Evolutionary conservation across 2,888 invertebrate species (phyloP).

Genomic region (Xylota sylvarum): DNA sequence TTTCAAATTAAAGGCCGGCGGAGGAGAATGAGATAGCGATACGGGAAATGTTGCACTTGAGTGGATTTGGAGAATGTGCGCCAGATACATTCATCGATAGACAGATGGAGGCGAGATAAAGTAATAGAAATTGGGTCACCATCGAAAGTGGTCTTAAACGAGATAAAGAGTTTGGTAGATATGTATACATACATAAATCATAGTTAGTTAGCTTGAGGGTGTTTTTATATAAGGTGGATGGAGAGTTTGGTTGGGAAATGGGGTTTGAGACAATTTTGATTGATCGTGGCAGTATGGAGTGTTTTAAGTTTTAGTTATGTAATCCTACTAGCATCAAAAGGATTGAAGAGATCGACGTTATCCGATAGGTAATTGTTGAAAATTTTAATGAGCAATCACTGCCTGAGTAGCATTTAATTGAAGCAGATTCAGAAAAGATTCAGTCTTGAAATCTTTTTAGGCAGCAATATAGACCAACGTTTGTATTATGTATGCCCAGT

Average conservation of each 20-base stretch:
- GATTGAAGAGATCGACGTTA: too few relatives aligned
- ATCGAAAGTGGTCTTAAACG: constrained; percentile 21
- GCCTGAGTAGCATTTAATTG: too few relatives aligned
- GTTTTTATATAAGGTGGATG: background rate
- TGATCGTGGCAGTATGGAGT: background rate
- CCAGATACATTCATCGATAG: background rate
- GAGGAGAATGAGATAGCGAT: background rate
- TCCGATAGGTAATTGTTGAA: too few relatives aligned
- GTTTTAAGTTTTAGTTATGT: background rate
- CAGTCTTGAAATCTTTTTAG: too few relatives aligned
- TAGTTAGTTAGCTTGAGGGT: constrained; percentile 1
- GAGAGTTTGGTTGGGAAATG: background rate
- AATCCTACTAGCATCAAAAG: too few relatives aligned
- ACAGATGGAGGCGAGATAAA: background rate
- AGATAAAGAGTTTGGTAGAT: constrained; percentile 2
- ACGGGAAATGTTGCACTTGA: constrained; percentile 57
- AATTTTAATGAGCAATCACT: too few relatives aligned
- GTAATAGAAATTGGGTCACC: constrained; percentile 38
- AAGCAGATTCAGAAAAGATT: too few relatives aligned
- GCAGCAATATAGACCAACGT: too few relatives aligned
- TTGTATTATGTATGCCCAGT: too few relatives aligned
- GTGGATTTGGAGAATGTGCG: constrained; percentile 49
- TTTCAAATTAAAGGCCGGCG: constrained; percentile 33
- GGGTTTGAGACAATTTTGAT: background rate
- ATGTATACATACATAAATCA: constrained; percentile 6